A percentile compares a stretch with the other conserved stretches of the same genome.
phyloP scores from a whole-genome alignment of 2,888 invertebrate species.

The Lasioglossum malachurum region DNA sequence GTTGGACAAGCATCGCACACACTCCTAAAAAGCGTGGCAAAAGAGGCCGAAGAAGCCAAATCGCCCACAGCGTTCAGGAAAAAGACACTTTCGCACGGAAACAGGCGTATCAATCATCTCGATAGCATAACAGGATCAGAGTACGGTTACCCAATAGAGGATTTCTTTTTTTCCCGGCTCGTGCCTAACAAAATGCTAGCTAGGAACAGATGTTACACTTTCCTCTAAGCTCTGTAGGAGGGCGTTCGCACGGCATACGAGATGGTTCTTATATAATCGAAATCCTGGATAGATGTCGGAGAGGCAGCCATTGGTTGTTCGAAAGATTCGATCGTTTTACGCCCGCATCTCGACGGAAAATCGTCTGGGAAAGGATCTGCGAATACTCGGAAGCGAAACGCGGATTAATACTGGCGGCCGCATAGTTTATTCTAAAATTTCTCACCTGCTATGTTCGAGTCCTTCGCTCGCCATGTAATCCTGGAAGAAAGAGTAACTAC shows the following conservation, averaged over 20 bases:
- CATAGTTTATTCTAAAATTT: neutral
- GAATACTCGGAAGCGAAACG: conserved; percentile 30
- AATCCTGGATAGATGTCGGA: neutral
- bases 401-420: conserved; percentile 23
- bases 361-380: conserved; percentile 16
- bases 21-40: neutral
- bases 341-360: conserved; percentile 30
- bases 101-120: conserved; percentile 1
- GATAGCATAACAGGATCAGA: neutral
- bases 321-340: conserved; percentile 24
- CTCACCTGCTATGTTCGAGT: neutral
- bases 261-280: conserved; percentile 31
- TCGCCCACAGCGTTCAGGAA: neutral
- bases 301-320: neutral
- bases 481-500: neutral
- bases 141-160: neutral
- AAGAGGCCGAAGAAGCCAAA: neutral
- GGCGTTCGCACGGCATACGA: conserved; percentile 42
- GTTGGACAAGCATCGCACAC: no score
- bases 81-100: neutral
- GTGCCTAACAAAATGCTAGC: conserved; percentile 18
- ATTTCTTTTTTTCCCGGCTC: conserved; percentile 16
- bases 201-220: conserved; percentile 48
- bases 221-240: conserved; percentile 25
- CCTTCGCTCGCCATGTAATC: neutral